A percentile compares a stretch with the other conserved stretches of the same genome.
phyloP scores from a whole-genome alignment of 1,140 invertebrate species.

The Heliconius hermathena region DNA sequence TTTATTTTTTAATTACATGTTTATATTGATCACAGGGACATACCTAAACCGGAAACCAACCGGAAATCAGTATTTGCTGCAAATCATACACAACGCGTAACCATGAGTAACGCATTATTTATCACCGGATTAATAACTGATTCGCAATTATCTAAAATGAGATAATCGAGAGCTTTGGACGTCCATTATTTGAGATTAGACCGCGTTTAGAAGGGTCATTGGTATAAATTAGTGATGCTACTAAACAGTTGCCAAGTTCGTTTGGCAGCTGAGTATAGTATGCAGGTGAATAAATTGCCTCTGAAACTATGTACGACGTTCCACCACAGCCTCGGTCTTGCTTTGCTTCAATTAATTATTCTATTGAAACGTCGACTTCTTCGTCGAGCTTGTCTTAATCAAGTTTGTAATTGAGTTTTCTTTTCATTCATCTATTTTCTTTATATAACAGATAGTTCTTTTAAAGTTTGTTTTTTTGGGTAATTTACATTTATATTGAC shows the following conservation, averaged over 20 bases:
- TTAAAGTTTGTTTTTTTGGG: not conserved
- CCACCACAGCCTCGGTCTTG: slow-evolving; percentile 24
- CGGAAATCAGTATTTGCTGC: not conserved
- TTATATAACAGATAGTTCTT: not conserved
- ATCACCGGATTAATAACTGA: slow-evolving; percentile 11
- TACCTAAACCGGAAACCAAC: not conserved
- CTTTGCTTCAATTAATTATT: slow-evolving; percentile 41
- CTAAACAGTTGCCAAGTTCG: slow-evolving; percentile 43
- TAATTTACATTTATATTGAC: too few species aligned
- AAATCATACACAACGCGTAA: not conserved
- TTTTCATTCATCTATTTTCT: slow-evolving; percentile 8
- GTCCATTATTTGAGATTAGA: slow-evolving; percentile 40
- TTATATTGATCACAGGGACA: not conserved
- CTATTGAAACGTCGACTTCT: slow-evolving; percentile 24
- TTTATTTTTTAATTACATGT: not conserved
- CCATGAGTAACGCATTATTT: not conserved
- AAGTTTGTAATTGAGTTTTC: slow-evolving; percentile 29
- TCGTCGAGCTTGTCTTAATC: slow-evolving; percentile 19
- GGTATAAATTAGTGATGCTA: slow-evolving; percentile 37
- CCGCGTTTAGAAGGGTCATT: slow-evolving; percentile 37
- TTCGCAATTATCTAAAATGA: slow-evolving; percentile 31
- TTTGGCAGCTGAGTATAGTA: slow-evolving; percentile 31
- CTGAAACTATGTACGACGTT: slow-evolving; percentile 34
- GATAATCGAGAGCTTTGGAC: slow-evolving; percentile 22
- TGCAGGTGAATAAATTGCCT: slow-evolving; percentile 43